Base-by-base conservation (phyloP, 2,797 vertebrate species). In the Sebastes cheni region DNA sequence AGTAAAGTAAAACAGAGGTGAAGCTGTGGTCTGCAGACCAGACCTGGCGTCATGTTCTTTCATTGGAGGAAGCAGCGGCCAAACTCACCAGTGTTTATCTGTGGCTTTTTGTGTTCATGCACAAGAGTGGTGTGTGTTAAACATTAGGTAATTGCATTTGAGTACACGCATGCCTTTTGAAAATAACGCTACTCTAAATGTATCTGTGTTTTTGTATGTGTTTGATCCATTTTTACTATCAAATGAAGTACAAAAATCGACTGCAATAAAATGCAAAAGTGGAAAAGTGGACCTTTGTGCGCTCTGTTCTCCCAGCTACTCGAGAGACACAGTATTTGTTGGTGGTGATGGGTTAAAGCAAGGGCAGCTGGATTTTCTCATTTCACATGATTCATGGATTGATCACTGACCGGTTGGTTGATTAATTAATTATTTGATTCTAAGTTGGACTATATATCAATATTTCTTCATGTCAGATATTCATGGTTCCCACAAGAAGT, bases 1-100 rank as follows among this genome's bases (percentile, higher is more conserved):
- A 64, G 34, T 30, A 67, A 61, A 68, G 27, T 60, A 69, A 87
- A 88, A 69, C 65, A 74, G 74, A 87, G 81, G 79, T 58, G 71
- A 83, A 82, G 70, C 72, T 78, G 68, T 77, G 50, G 58, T 78
- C 60, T 69, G 50, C 52, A 62, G 34, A 66, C 65, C 65, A 82
- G 46, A 77, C 72, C 67, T 87, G 80, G 82, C 13, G 20, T 82
- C 66, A 70, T 2, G 36, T 39, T 79, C 67, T 54, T 55, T 68
- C 32, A 72, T 79, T 67, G 46, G 67, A 84, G 79, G 80, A 90
- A 87, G 27, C 61, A 30, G 74, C 0, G n/a, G 55, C 56, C 30
- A 73, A 62, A n/a, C 18, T 42, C 22, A 14, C 10, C 70, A 23
- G 5, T 75, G 73, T 85, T 84, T 72, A 46, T 72, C 30, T 78